Percentiles rank a stretch among this genome's conserved stretches.
Conservation (phyloP, 2,888 invertebrate species). For the Watsonalla cultraria region DNA sequence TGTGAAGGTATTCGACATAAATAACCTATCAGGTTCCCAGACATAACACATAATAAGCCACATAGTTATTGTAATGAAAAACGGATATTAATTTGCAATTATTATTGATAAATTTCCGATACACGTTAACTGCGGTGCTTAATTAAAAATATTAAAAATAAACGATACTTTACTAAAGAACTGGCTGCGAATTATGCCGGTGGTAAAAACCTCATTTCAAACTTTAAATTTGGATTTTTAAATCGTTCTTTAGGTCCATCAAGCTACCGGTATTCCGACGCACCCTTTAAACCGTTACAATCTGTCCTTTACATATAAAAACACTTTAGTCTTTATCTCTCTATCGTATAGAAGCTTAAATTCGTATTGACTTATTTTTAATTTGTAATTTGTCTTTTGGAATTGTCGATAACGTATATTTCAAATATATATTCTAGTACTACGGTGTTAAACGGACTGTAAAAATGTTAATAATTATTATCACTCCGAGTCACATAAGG, state of each 20-base stretch:
- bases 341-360: slow-evolving; percentile 12
- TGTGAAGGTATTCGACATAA: too few species aligned
- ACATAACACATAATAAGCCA: too few species aligned
- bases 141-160: not conserved
- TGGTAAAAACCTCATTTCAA: not conserved
- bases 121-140: not conserved
- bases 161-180: not conserved
- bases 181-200: not conserved
- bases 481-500: too few species aligned
- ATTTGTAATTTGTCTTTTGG: not conserved
- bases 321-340: slow-evolving; percentile 26
- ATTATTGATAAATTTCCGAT: slow-evolving; percentile 19
- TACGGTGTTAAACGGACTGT: too few species aligned
- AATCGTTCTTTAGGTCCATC: slow-evolving; percentile 19
- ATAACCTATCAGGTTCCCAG: too few species aligned
- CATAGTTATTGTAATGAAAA: too few species aligned
- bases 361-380: not conserved
- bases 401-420: not conserved
- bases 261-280: slow-evolving; percentile 49
- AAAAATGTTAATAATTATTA: too few species aligned
- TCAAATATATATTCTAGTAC: not conserved
- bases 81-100: too few species aligned
- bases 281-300: slow-evolving; percentile 40
- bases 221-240: not conserved
- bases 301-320: slow-evolving; percentile 43